Evolutionary conservation across 2,113 vertebrate species (phyloP), one percentile per base, ranked within the genome.

Genomic region (Melanostigma gelatinosum): DNA sequence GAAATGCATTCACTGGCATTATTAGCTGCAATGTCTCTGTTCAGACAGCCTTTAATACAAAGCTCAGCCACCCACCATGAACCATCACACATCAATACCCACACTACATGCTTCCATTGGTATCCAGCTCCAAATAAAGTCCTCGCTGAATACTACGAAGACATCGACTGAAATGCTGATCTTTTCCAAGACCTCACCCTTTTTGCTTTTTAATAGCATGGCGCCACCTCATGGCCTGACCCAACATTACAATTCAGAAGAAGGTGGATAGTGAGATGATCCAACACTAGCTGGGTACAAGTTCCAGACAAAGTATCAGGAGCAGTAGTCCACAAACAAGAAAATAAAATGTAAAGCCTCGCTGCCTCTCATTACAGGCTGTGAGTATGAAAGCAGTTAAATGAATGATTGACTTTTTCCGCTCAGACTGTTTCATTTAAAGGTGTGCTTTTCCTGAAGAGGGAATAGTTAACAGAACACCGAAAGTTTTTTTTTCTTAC

Each of bases 141-240:
- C 15, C 1, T 65, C 6, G 7, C 0, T 6, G 16, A 29, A 42
- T 15, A 32, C 42, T 8, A 11, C 36, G 10, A 72, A 84, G 65
- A 48, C 84, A n/a, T 58, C 42, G 8, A 61, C 75, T 77, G 88
- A 72, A 61, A 52, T 67, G 72, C 75, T 66, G 18, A 3, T 83
- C 6, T 60, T 52, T 50, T 29, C 72, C 8, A 12, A 16, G 38
- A 52, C 88, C 84, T 87, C 88, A 87, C 89, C 90, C 87, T 27
- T 80, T 63, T 85, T 80, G 12, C 42, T 85, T 80, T 79, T 15
- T 64, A 16, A 71, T 29, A 38, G 68, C 6, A 79, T 64, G 81
- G 61, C 3, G 13, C 90, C 93, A 72, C 85, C 91, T 67, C 13
- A 22, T 88, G 93, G 77, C 24, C 7, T 3, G 7, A 15, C 0